These are phyloP conservation scores for Heteropelma amictum DNA, from an alignment of 2,888 invertebrate species.

Conservation along the genomic window DNA sequence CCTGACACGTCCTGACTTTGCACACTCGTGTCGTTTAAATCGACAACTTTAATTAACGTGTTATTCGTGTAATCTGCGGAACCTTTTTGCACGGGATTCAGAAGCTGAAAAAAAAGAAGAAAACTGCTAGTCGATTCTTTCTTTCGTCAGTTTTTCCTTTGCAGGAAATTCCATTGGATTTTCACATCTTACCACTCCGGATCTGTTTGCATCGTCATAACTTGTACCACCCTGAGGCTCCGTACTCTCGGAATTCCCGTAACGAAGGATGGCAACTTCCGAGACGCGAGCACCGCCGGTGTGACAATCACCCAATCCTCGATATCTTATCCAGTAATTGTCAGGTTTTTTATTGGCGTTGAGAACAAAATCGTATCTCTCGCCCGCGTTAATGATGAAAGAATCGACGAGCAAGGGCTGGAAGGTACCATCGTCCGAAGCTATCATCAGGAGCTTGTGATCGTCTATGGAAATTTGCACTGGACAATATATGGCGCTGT, in stretches of 20 bases:
- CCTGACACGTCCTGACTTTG: conserved; percentile 47
- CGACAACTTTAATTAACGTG: conserved; percentile 59
- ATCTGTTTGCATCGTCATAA: conserved; percentile 63
- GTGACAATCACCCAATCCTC: conserved; percentile 71
- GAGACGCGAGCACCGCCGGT: conserved; percentile 33
- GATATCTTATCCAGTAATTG: conserved; percentile 78
- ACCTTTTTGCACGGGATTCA: conserved; percentile 65
- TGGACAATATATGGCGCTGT: conserved; percentile 75
- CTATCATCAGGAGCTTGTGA: conserved; percentile 72
- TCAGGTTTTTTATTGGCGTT: conserved; percentile 70
- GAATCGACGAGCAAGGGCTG: conserved; percentile 72
- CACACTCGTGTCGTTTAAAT: conserved; percentile 59
- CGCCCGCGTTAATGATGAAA: conserved; percentile 78
- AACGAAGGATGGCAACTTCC: conserved; percentile 61
- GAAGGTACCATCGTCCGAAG: conserved; percentile 73
- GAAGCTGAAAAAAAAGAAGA: conserved; percentile 57
- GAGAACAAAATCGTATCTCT: conserved; percentile 78
- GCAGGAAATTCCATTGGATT: background rate
- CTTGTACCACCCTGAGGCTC: conserved; percentile 52
- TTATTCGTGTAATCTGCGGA: conserved; percentile 60
- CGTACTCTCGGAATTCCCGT: conserved; percentile 37
- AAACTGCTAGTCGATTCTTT: no score
- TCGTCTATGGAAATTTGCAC: conserved; percentile 75
- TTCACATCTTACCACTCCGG: conserved; percentile 65
- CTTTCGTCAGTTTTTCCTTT: no score